Base-by-base conservation (phyloP, 2,797 vertebrate species). In the Peromyscus attwateri region DNA sequence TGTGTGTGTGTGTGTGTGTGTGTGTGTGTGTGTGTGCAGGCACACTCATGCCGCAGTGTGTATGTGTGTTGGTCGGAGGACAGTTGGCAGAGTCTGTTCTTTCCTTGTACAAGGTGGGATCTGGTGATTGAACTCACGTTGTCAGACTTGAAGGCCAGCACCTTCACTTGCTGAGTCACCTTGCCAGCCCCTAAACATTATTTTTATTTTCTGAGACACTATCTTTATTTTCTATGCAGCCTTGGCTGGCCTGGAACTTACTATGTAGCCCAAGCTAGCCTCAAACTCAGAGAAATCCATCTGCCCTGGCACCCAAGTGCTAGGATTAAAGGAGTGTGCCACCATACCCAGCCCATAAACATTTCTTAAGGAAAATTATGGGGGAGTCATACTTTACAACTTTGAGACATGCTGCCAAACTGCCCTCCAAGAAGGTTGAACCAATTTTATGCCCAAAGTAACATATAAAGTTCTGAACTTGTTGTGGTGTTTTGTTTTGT, bases 341-440 rank as follows among this genome's bases (percentile, higher is more conserved):
- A 57, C 25, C 25, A 40, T 7, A 10, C 68, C 43, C 34, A 37
- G 68, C 9, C n/a, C 46, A 57, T 37, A 40, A 40, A 73, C n/a
- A 6, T 77, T 92, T 64, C 70, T 23, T 21, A 76, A 95, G 57
- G 79, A 81, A 77, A 96, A 82, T 60, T n/a, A 27, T 8, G 70
- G 80, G 87, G 49, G 31, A 76, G 52, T 66, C 31, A 13, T 66
- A 81, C 55, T 84, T 95, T 46, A 89, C 34, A 40, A 10, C 23
- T 85, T 85, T 62, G 79, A 93, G 68, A 93, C 21, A 27, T n/a
- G 57, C 40, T 71, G 89, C 21, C 9, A 75, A 52, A 11, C 9
- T 52, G 64, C 43, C 75, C 80, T 95, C 89, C 70, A 23, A 76
- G 95, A 96, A 80, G 17, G 31, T 4, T n/a, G 62, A 88, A 81